Percentiles rank a stretch among this genome's conserved stretches.
phyloP scores from a whole-genome alignment of 2,113 vertebrate genomes.

The Pseudorasbora parva region DNA sequence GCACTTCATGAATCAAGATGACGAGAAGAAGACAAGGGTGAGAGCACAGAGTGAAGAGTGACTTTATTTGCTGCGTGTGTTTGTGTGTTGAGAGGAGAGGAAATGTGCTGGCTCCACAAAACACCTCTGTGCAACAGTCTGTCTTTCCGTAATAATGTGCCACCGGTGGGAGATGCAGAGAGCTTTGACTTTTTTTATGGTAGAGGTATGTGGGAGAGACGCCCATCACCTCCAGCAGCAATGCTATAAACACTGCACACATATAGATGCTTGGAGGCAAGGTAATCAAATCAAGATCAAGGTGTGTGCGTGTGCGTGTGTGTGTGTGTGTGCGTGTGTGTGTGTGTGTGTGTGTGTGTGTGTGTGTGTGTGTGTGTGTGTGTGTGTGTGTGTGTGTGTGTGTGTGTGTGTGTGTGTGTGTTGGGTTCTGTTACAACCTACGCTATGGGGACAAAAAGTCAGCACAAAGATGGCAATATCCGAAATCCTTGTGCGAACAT shows the following conservation, averaged over 20 bases:
- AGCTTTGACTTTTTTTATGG: slow-evolving; percentile 10
- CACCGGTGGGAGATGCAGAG: background rate
- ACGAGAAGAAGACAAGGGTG: background rate
- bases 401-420: no score
- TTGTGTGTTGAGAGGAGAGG: slow-evolving; percentile 2
- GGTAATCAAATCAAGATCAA: background rate
- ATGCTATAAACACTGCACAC: background rate
- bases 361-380: no score
- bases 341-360: no score
- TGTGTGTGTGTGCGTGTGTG: background rate
- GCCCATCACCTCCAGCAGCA: background rate
- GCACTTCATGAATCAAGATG: slow-evolving; percentile 26
- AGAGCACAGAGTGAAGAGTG: background rate
- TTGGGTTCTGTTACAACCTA: no score
- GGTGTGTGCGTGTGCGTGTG: background rate
- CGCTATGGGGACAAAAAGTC: no score
- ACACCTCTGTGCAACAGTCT: slow-evolving; percentile 16
- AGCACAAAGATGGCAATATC: no score
- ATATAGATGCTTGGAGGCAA: background rate
- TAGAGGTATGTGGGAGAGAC: slow-evolving; percentile 18
- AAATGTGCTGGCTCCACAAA: slow-evolving; percentile 29
- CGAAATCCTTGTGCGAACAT: no score
- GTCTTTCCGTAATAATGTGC: slow-evolving; percentile 22
- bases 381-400: no score
- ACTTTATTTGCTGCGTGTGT: background rate